Percentiles rank a stretch among this genome's conserved stretches.
These are phyloP conservation scores for Tarsius wallacei DNA, from an alignment of 2,797 vertebrate genomes.

Conservation along the genomic window DNA sequence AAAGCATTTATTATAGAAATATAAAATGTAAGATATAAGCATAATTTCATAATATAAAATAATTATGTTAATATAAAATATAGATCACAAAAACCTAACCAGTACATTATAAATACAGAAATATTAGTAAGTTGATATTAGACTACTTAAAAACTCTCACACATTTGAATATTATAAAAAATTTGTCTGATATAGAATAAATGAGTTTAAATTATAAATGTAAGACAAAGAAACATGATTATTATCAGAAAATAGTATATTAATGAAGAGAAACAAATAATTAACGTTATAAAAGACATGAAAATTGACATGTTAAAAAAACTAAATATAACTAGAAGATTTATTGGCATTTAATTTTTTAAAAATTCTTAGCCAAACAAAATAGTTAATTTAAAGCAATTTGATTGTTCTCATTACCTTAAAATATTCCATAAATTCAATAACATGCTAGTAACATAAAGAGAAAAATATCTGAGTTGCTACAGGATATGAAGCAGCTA, in stretches of 20 bases:
- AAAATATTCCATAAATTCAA: conserved; percentile 10
- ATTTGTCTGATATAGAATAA: neutral
- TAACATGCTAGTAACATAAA: neutral
- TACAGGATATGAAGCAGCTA: neutral
- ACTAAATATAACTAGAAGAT: neutral
- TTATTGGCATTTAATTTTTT: neutral
- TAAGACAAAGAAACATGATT: neutral
- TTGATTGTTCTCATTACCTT: neutral
- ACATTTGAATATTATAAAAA: neutral
- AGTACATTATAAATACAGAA: neutral
- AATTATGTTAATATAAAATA: neutral
- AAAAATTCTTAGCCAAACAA: neutral
- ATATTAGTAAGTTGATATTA: neutral
- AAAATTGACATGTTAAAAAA: neutral
- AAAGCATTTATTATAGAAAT: neutral
- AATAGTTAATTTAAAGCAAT: neutral
- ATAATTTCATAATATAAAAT: neutral
- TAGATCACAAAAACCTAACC: neutral
- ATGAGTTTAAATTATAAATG: neutral
- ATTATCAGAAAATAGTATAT: neutral
- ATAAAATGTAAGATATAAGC: neutral
- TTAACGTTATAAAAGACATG: neutral
- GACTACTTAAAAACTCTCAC: neutral
- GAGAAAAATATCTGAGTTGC: neutral
- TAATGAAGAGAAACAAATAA: neutral